phyloP scores from a whole-genome alignment of 2,888 invertebrate genomes.

The Epirrhoe tristata region DNA sequence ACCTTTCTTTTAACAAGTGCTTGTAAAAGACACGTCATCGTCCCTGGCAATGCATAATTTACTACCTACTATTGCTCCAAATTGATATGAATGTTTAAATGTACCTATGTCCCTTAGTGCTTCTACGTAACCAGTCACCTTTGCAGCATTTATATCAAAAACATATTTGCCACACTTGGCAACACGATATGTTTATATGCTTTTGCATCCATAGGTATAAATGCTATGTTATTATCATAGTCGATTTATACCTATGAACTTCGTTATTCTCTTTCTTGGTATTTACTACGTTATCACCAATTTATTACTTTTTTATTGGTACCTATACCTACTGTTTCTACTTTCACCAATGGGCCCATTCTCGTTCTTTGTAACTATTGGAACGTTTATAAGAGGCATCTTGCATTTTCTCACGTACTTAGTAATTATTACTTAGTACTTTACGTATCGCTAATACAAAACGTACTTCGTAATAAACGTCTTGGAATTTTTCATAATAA shows the following conservation, averaged over 20 bases:
- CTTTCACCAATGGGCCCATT: background rate
- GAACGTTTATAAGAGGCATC: background rate
- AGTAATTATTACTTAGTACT: too few species aligned
- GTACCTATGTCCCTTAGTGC: too few species aligned
- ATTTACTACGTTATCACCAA: background rate
- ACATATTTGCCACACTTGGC: slow-evolving; percentile 48
- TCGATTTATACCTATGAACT: background rate
- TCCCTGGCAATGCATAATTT: slow-evolving; percentile 38
- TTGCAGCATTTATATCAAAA: slow-evolving; percentile 42
- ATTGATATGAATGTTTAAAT: slow-evolving; percentile 59
- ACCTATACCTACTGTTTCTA: background rate
- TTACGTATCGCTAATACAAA: too few species aligned
- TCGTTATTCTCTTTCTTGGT: background rate
- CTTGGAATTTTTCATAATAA: too few species aligned
- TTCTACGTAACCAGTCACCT: too few species aligned
- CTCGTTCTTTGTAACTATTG: background rate
- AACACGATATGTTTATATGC: slow-evolving; percentile 46
- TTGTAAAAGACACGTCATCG: slow-evolving; percentile 41
- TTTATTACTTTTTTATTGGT: background rate
- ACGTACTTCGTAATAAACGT: too few species aligned
- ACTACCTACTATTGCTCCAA: slow-evolving; percentile 41
- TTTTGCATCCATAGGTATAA: slow-evolving; percentile 48
- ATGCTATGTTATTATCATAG: slow-evolving; percentile 33
- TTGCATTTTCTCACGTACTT: background rate
- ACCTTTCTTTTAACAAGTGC: slow-evolving; percentile 47